Percentiles rank a stretch among this genome's conserved stretches.
Evolutionary conservation across 2,113 vertebrate genomes (phyloP).

Genomic region (Heterocephalus glaber): DNA sequence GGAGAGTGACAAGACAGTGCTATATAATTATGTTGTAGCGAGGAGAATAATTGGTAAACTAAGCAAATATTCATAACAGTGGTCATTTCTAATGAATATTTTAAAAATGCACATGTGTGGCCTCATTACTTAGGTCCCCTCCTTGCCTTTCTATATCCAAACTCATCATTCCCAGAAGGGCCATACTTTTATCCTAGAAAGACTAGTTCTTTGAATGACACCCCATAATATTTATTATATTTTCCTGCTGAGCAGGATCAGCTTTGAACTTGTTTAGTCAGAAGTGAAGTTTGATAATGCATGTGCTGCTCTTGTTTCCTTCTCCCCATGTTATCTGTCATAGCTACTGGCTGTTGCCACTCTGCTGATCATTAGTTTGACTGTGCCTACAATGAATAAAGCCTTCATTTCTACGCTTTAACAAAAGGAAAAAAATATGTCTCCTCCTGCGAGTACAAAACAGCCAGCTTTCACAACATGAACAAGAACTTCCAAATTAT

Average conservation of each 20-base stretch:
- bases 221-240: constrained; percentile 42
- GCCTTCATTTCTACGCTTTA: constrained; percentile 52
- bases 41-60: background rate
- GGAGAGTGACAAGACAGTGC: background rate
- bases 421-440: constrained; percentile 19
- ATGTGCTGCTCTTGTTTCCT: constrained; percentile 5
- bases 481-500: constrained; percentile 68
- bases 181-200: constrained; percentile 41
- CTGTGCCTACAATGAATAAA: constrained; percentile 46
- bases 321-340: constrained; percentile 37
- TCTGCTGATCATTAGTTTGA: constrained; percentile 63
- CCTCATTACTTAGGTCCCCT: constrained; percentile 7
- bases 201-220: constrained; percentile 45
- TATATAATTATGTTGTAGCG: background rate
- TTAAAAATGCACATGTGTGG: background rate
- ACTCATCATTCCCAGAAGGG: constrained; percentile 47
- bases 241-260: constrained; percentile 52
- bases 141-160: constrained; percentile 49
- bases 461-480: constrained; percentile 63
- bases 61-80: constrained; percentile 20
- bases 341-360: constrained; percentile 22
- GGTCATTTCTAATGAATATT: constrained; percentile 27
- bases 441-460: constrained; percentile 22
- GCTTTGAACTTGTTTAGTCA: constrained; percentile 51
- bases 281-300: constrained; percentile 36